Percentiles rank a stretch among this genome's conserved stretches.
phyloP scores from a whole-genome alignment of 35 echinoderm and acorn worm genomes.

The Eucidaris tribuloides region DNA sequence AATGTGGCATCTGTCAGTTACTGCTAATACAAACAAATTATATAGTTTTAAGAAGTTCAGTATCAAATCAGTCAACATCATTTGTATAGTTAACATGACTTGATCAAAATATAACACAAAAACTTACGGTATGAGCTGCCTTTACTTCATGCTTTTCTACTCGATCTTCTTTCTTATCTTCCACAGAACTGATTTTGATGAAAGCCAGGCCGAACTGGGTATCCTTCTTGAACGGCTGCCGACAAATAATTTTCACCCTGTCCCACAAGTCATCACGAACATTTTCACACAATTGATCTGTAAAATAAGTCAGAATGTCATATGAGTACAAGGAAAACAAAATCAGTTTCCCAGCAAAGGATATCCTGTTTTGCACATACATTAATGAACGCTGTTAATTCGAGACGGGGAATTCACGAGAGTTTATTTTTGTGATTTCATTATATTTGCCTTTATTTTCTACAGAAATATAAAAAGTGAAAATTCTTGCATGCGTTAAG shows the following conservation, averaged over 20 bases:
- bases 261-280: conserved; percentile 64
- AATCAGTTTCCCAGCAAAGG: no score
- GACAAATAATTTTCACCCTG: conserved; percentile 64
- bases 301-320: no score
- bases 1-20: neutral
- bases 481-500: no score
- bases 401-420: no score
- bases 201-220: conserved; percentile 87
- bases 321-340: no score
- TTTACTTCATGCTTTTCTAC: no score
- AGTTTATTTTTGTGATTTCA: no score
- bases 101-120: conserved; percentile 13
- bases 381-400: no score
- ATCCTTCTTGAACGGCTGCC: conserved; percentile 72
- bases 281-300: conserved; percentile 46
- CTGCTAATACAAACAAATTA: neutral
- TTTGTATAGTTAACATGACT: neutral
- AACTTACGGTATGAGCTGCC: neutral
- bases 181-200: conserved; percentile 42
- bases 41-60: neutral
- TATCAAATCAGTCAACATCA: neutral
- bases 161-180: conserved; percentile 9
- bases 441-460: no score
- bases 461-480: no score
- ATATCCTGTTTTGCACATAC: no score